These are phyloP conservation scores for Hippocampus abdominalis DNA, from an alignment of 2,113 vertebrate genomes.

Conservation along the genomic window DNA sequence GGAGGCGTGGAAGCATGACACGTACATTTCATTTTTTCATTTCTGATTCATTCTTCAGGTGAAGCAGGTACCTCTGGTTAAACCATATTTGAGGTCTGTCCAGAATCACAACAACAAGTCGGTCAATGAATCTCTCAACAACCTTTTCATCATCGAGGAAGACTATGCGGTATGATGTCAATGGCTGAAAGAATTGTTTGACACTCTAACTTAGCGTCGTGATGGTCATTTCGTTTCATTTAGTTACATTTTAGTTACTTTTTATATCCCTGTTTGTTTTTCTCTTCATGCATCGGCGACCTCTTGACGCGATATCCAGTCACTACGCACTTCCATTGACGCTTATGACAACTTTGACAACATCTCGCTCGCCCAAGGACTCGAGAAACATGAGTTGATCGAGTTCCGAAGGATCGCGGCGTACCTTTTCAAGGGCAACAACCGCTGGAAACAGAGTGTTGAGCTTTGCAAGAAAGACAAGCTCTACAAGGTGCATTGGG, in stretches of 20 bases:
- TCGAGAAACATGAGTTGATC: constrained; percentile 96
- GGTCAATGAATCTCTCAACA: constrained; percentile 96
- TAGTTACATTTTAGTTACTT: no score
- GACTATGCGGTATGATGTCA: constrained; percentile 85
- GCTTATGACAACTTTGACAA: constrained; percentile 99
- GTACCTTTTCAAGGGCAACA: constrained; percentile 99
- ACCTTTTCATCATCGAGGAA: constrained; percentile 97
- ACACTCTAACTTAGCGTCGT: neutral
- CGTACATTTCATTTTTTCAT: neutral
- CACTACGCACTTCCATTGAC: constrained; percentile 93
- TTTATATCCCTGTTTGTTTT: neutral
- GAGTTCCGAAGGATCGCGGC: constrained; percentile 97
- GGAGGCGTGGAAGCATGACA: neutral
- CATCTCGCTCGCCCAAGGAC: constrained; percentile 93
- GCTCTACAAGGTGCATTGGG: constrained; percentile 85
- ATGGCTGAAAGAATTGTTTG: neutral
- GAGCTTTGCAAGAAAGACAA: constrained; percentile 98
- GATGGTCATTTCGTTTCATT: neutral
- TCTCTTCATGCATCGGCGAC: neutral
- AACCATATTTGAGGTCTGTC: constrained; percentile 95
- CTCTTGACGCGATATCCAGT: constrained; percentile 64
- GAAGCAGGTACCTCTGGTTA: constrained; percentile 92
- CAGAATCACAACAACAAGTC: constrained; percentile 99
- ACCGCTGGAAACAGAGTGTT: constrained; percentile 98
- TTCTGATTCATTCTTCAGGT: constrained; percentile 71